Base-by-base conservation (phyloP, 2,113 vertebrate species). In the Serilophus lunatus region DNA sequence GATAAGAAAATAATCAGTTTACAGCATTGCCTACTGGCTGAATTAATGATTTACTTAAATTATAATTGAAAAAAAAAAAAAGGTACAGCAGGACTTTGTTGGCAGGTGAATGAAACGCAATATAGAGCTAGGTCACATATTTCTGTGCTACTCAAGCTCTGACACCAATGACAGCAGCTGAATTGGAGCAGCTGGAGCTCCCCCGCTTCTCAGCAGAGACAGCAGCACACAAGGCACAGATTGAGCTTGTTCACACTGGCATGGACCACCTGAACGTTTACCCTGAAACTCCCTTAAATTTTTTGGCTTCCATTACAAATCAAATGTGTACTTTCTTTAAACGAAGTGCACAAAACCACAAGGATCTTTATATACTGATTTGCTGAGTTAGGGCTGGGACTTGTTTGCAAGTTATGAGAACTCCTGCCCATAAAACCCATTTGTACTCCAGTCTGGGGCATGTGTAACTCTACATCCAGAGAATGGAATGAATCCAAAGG, bases 351-450 rank as follows among this genome's bases (percentile, higher is more conserved):
- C 35, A 3, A 61, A 40, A 56, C 29, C 29, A 42, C 33, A 22
- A 35, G 18, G 56, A 53, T 44, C 44, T 25, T 29, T 35, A 64
- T 13, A 23, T 0, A 28, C 10, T 28, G 36, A 69, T 42, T 66
- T n/a, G 47, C 26, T 0, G 0, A 40, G 42, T 18, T 47, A 75
- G 65, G 47, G 53, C 9, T 12, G 24, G 36, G 42, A 17, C 56
- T 86, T 70, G 9, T 38, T 65, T 56, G 13, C 0, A 3, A 86
- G 35, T 60, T 64, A 35, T 20, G 8, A 12, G 45, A 69, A 69
- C 14, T 31, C 18, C 11, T 57, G 38, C 47, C 51, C 26, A 24
- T 36, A 72, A 90, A 75, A 49, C 24, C 22, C 7, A 2, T 35
- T 78, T 45, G 31, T 29, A 18, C 24, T 69, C 31, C 69, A 42